Evolutionary conservation across 2,113 vertebrate species (phyloP).

Genomic region (Cheirogaleus medius): DNA sequence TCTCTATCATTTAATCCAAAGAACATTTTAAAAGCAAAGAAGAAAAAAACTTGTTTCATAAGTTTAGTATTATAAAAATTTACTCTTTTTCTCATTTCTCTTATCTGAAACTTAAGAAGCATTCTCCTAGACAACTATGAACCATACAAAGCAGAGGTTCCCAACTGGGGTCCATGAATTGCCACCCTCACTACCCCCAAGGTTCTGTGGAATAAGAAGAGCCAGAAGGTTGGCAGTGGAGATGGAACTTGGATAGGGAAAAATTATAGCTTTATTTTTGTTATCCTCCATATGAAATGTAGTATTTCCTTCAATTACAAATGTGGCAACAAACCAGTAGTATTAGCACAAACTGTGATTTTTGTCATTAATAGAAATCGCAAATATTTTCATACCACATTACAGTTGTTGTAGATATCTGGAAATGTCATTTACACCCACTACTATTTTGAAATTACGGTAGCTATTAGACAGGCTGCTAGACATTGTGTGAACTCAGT

Average conservation of each 20-base stretch:
- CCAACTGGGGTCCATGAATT: neutral
- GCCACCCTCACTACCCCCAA: neutral
- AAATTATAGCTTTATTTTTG: neutral
- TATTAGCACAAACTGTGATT: conserved; percentile 35
- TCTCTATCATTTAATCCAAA: neutral
- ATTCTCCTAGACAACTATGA: neutral
- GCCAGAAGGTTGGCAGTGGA: neutral
- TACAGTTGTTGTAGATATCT: neutral
- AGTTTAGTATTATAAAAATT: neutral
- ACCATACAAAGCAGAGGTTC: neutral
- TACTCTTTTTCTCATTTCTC: neutral
- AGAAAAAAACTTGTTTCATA: neutral
- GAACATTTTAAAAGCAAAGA: conserved; percentile 42
- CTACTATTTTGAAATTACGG: neutral
- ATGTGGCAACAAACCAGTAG: neutral
- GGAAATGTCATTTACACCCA: neutral
- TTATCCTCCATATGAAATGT: neutral
- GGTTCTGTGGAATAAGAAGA: neutral
- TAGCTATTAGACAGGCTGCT: neutral
- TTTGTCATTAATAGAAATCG: neutral
- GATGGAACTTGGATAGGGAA: neutral
- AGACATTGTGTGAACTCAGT: neutral
- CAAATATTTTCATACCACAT: conserved; percentile 58
- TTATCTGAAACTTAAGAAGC: conserved; percentile 12
- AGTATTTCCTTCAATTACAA: conserved; percentile 1